Conservation (phyloP, 2,797 vertebrate genomes). For the Thamnophis elegans region DNA sequence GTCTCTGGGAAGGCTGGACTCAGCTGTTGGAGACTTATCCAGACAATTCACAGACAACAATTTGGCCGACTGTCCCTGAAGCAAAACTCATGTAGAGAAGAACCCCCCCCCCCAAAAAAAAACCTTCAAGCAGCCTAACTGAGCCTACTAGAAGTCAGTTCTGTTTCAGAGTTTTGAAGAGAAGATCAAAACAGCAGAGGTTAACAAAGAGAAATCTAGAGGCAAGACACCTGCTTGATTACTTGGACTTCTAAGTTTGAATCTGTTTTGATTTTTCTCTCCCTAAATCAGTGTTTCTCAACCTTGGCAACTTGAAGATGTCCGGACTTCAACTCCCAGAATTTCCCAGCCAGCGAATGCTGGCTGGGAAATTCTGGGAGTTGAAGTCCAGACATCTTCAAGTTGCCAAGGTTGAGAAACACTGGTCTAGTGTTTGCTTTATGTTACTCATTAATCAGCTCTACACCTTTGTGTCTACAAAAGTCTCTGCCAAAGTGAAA, state of each 20-base stretch:
- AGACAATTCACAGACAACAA: background rate
- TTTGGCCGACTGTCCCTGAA: background rate
- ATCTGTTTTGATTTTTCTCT: background rate
- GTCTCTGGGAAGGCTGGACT: background rate
- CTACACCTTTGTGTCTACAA: background rate
- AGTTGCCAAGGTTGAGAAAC: no score
- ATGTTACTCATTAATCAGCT: background rate
- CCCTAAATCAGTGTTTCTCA: no score
- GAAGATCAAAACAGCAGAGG: background rate
- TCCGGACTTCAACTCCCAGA: no score
- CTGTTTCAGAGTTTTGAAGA: background rate
- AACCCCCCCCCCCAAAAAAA: background rate
- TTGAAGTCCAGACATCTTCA: no score
- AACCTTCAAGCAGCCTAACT: background rate
- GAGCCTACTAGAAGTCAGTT: background rate
- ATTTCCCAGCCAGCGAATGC: no score
- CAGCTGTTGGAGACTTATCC: background rate
- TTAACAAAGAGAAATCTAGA: background rate
- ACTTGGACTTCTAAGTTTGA: background rate
- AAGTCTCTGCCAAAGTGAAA: background rate
- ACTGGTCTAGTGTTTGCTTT: background rate
- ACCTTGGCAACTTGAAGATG: no score
- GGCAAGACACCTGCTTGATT: background rate
- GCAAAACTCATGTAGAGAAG: background rate
- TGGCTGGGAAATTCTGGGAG: no score